phyloP scores from a whole-genome alignment of 2,113 vertebrate genomes.

The Cyphomyrus plagiostoma region DNA sequence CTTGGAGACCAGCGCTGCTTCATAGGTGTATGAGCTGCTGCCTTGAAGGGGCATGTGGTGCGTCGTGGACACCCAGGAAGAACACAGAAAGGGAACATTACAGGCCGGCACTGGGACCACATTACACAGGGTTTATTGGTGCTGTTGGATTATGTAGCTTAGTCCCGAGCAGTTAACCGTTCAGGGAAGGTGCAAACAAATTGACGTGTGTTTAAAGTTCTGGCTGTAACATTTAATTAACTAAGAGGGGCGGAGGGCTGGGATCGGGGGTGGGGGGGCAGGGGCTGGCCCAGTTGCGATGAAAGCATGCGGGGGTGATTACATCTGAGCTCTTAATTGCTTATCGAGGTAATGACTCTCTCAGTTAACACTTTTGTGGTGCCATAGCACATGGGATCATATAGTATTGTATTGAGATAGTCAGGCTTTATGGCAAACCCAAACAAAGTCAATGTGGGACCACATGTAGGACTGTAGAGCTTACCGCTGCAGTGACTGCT shows the following conservation, averaged over 20 bases:
- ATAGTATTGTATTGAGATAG: not conserved
- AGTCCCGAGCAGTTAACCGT: not conserved
- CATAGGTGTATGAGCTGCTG: not conserved
- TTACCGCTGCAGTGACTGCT: not conserved
- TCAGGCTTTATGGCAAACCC: not conserved
- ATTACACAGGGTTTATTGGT: not conserved
- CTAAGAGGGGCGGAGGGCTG: constrained; percentile 7
- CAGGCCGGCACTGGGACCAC: not conserved
- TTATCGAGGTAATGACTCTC: constrained; percentile 27
- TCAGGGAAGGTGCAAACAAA: constrained; percentile 31
- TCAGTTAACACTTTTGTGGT: constrained; percentile 5
- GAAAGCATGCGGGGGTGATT: constrained; percentile 34
- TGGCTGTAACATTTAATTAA: constrained; percentile 39
- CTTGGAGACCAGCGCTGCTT: not conserved
- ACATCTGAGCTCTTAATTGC: constrained; percentile 17
- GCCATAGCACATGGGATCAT: not conserved
- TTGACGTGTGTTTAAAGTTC: constrained; percentile 37
- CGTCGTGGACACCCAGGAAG: too few species aligned
- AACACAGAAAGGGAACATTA: too few species aligned
- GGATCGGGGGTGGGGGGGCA: not conserved
- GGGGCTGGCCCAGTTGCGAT: constrained; percentile 46
- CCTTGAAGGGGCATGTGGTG: not conserved
- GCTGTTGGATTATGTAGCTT: not conserved
- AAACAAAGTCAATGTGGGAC: not conserved
- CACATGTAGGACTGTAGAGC: too few species aligned